A percentile compares a stretch with the other conserved stretches of the same genome.
Conservation (phyloP, 2,113 vertebrate genomes). For the Scomber scombrus region DNA sequence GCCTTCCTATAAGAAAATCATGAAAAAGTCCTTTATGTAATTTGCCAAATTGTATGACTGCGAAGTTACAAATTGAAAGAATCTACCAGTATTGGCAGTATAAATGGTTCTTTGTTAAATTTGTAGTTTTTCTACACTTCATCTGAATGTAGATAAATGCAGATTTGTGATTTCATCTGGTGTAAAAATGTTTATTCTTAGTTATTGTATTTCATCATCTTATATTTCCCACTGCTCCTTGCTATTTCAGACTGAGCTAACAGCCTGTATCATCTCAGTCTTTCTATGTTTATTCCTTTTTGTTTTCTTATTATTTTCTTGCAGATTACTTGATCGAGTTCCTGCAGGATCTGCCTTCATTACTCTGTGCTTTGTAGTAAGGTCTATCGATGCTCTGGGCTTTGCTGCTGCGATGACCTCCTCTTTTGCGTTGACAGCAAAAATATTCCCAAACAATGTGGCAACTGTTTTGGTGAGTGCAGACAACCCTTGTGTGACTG, state of each 20-base stretch:
- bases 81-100: too few species aligned
- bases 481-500: slow-evolving; percentile 41
- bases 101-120: too few species aligned
- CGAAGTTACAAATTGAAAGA: too few species aligned
- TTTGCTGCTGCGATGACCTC: slow-evolving; percentile 91
- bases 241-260: not conserved
- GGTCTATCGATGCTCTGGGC: slow-evolving; percentile 90
- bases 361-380: slow-evolving; percentile 90
- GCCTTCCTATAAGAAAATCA: too few species aligned
- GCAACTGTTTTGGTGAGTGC: slow-evolving; percentile 94
- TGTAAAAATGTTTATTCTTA: slow-evolving; percentile 1
- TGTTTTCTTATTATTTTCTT: not conserved
- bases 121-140: too few species aligned
- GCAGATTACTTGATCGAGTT: slow-evolving; percentile 89
- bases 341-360: slow-evolving; percentile 88
- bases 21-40: too few species aligned
- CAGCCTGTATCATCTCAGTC: not conserved
- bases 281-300: not conserved
- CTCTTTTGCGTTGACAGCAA: slow-evolving; percentile 89
- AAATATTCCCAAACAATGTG: slow-evolving; percentile 93
- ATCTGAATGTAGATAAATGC: not conserved
- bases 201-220: too few species aligned
- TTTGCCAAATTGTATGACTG: too few species aligned
- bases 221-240: not conserved
- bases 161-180: not conserved